Evolutionary conservation across 2,797 vertebrate genomes (phyloP).

Genomic region (Synanceia verrucosa): DNA sequence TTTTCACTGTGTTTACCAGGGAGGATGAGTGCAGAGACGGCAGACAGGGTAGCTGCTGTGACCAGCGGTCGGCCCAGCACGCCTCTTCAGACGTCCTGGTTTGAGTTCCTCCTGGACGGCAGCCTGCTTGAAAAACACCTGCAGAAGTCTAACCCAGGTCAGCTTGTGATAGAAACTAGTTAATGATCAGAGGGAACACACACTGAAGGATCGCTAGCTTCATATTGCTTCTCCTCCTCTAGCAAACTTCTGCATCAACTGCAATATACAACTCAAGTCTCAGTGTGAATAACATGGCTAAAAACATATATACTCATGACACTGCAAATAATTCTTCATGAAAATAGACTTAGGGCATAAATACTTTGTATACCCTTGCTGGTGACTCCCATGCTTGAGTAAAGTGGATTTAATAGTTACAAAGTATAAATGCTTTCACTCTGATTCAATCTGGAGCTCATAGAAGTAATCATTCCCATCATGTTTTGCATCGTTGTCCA

Average conservation of each 20-base stretch:
- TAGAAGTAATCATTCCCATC: neutral
- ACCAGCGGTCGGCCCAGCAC: constrained; percentile 90
- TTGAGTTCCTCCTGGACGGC: constrained; percentile 94
- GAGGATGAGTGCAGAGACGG: constrained; percentile 92
- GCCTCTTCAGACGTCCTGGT: constrained; percentile 95
- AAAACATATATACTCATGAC: neutral
- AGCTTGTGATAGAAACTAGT: neutral
- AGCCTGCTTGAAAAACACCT: constrained; percentile 91
- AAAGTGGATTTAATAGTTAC: neutral
- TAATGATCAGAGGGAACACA: neutral
- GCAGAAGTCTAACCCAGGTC: constrained; percentile 87
- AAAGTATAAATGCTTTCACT: neutral
- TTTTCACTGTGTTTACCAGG: constrained; percentile 24
- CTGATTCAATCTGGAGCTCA: neutral
- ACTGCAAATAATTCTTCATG: neutral
- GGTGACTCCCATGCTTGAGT: neutral
- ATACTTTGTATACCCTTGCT: neutral
- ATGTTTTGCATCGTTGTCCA: too few species aligned
- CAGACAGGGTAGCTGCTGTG: constrained; percentile 90
- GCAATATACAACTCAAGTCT: neutral
- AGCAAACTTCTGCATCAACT: neutral
- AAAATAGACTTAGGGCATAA: neutral
- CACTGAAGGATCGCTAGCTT: neutral
- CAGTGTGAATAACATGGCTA: neutral
- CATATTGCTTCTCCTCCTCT: neutral